Percentiles rank a stretch among this genome's conserved stretches.
phyloP scores from a whole-genome alignment of 2,797 vertebrate species.

The Lophius americanus region DNA sequence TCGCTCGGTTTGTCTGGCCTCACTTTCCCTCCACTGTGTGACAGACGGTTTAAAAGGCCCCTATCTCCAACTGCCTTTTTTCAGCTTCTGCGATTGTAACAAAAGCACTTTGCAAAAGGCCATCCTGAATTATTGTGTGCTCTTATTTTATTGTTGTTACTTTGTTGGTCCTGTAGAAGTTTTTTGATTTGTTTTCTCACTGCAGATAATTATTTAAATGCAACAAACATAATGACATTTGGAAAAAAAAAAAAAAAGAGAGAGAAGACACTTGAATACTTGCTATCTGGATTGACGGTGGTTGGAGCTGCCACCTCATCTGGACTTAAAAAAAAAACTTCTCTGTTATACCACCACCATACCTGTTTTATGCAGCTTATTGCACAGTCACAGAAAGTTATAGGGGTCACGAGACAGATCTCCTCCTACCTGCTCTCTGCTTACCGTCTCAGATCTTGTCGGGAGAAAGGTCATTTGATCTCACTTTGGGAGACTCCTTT shows the following conservation, averaged over 20 bases:
- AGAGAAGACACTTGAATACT: constrained; percentile 81
- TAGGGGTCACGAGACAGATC: constrained; percentile 22
- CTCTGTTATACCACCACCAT: constrained; percentile 52
- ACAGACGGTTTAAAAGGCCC: constrained; percentile 54
- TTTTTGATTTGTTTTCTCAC: constrained; percentile 57
- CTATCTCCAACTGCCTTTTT: constrained; percentile 71
- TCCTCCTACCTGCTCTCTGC: constrained; percentile 47
- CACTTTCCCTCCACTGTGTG: constrained; percentile 47
- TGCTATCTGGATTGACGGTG: constrained; percentile 76
- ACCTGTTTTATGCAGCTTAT: constrained; percentile 58
- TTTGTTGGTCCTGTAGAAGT: constrained; percentile 70
- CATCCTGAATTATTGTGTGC: constrained; percentile 80
- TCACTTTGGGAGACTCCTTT: constrained; percentile 66
- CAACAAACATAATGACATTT: constrained; percentile 68
- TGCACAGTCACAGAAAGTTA: constrained; percentile 59
- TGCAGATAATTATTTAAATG: constrained; percentile 81
- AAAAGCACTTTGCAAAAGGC: constrained; percentile 85
- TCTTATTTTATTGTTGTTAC: constrained; percentile 74
- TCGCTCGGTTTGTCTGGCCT: constrained; percentile 46
- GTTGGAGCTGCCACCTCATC: constrained; percentile 68
- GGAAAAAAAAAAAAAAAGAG: constrained; percentile 52
- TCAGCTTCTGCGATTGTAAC: constrained; percentile 84
- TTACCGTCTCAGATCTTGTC: constrained; percentile 57
- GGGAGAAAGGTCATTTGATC: constrained; percentile 65
- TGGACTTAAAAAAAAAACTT: constrained; percentile 61